These are phyloP conservation scores for Cliona cf. orientalis DNA, from an alignment of 37 sponge, comb jelly and placozoan genomes.

Conservation along the genomic window DNA sequence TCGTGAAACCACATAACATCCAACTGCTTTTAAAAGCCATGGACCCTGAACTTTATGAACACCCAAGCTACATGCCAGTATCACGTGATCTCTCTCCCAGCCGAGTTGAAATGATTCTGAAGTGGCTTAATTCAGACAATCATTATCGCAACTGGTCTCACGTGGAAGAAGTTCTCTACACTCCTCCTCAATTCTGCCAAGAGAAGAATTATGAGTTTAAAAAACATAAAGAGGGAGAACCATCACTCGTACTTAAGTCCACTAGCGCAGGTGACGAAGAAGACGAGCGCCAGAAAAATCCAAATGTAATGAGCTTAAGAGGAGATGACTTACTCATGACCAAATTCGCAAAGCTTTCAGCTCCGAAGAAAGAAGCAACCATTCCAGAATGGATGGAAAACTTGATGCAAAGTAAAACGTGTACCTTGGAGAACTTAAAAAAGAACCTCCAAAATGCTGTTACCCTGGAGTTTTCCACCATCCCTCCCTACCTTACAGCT, in stretches of 20 bases:
- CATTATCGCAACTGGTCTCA: too few relatives aligned
- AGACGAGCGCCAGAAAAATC: too few relatives aligned
- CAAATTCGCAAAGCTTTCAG: too few relatives aligned
- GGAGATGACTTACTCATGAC: too few relatives aligned
- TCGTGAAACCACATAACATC: conserved; percentile 22
- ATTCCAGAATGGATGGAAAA: neutral
- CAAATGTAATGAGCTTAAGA: too few relatives aligned
- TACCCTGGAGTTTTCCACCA: conserved; percentile 48
- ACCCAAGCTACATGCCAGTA: conserved; percentile 76
- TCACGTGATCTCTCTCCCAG: conserved; percentile 60
- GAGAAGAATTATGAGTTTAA: neutral
- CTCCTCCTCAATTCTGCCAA: neutral
- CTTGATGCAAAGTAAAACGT: neutral
- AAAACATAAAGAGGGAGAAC: too few relatives aligned
- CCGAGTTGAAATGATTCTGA: conserved; percentile 31
- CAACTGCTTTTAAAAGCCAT: too few relatives aligned
- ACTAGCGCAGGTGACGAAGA: too few relatives aligned
- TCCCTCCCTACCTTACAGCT: conserved; percentile 59
- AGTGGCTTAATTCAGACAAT: conserved; percentile 50
- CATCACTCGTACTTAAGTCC: too few relatives aligned
- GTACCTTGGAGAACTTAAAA: neutral
- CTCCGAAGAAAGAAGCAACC: too few relatives aligned
- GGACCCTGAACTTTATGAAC: conserved; percentile 19
- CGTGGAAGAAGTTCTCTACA: too few relatives aligned
- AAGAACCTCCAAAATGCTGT: conserved; percentile 37